Conservation (phyloP, 2,797 vertebrate species). For the Propithecus perrieri region DNA sequence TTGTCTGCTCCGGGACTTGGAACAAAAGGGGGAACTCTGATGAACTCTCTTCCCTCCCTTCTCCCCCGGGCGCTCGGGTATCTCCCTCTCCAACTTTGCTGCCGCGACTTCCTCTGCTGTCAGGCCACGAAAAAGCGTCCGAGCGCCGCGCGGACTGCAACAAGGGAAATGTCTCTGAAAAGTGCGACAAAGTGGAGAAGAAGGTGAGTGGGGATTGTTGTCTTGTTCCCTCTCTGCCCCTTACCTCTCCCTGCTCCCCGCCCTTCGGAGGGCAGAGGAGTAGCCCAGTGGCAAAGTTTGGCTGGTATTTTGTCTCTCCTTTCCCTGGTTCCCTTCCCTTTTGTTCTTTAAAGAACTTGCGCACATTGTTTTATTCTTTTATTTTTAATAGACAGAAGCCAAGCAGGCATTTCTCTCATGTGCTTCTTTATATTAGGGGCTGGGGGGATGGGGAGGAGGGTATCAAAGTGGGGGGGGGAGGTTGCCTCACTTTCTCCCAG, state of each 20-base stretch:
- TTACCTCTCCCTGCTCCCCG: neutral
- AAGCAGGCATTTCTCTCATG: neutral
- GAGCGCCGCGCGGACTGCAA: neutral
- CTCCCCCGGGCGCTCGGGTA: conserved; percentile 64
- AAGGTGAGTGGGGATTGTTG: conserved; percentile 68
- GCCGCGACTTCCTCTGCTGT: conserved; percentile 73
- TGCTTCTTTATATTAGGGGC: neutral
- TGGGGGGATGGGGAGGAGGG: neutral
- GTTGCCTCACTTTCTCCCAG: neutral
- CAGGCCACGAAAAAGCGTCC: conserved; percentile 61
- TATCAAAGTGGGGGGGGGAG: neutral
- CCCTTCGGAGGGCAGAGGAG: conserved; percentile 25
- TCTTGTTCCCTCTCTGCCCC: conserved; percentile 21
- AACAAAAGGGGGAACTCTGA: conserved; percentile 90
- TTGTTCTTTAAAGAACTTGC: conserved; percentile 68
- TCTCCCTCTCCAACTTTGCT: conserved; percentile 81
- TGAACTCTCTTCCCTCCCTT: conserved; percentile 86
- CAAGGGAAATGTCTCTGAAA: neutral
- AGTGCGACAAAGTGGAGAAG: conserved; percentile 53
- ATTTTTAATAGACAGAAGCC: conserved; percentile 31
- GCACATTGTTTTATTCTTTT: conserved; percentile 49
- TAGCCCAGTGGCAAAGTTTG: conserved; percentile 62
- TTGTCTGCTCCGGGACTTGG: conserved; percentile 89
- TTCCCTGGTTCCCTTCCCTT: conserved; percentile 26
- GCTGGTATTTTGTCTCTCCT: conserved; percentile 33